Evolutionary conservation across 1,140 invertebrate genomes (phyloP).

Genomic region (Potamilus streckersoni): DNA sequence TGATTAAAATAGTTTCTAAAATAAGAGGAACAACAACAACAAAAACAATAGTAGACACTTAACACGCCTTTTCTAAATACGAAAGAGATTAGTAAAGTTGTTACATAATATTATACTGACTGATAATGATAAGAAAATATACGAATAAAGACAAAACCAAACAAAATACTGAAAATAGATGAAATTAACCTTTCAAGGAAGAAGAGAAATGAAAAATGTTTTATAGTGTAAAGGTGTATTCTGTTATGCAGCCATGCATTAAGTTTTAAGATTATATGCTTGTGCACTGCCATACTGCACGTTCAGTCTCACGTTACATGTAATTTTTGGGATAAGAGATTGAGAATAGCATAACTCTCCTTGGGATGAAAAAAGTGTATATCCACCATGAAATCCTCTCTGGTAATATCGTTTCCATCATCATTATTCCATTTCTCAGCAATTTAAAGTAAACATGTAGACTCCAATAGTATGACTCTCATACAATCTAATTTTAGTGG

Average conservation of each 20-base stretch:
- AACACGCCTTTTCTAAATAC: too few relatives aligned
- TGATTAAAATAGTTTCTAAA: constrained; percentile 14
- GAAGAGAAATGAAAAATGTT: not conserved
- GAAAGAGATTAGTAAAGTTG: too few relatives aligned
- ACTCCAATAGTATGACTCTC: not conserved
- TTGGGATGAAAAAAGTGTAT: constrained; percentile 14
- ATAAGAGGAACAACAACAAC: not conserved
- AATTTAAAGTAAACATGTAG: constrained; percentile 16
- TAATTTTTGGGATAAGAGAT: constrained; percentile 17
- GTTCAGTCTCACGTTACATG: constrained; percentile 29
- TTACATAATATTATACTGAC: too few relatives aligned
- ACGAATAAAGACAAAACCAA: not conserved
- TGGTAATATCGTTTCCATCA: constrained; percentile 11
- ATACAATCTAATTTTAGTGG: constrained; percentile 16
- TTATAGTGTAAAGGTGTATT: not conserved
- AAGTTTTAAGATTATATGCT: not conserved
- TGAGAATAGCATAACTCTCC: constrained; percentile 25
- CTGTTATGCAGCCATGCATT: not conserved
- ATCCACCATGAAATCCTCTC: constrained; percentile 14
- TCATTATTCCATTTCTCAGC: constrained; percentile 18
- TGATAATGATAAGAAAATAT: too few relatives aligned
- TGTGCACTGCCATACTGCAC: constrained; percentile 21
- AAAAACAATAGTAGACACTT: not conserved
- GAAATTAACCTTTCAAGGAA: not conserved
- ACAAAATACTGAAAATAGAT: not conserved